Base-by-base conservation (phyloP, 1,140 invertebrate genomes). In the Pogonognathellus flavescens region DNA sequence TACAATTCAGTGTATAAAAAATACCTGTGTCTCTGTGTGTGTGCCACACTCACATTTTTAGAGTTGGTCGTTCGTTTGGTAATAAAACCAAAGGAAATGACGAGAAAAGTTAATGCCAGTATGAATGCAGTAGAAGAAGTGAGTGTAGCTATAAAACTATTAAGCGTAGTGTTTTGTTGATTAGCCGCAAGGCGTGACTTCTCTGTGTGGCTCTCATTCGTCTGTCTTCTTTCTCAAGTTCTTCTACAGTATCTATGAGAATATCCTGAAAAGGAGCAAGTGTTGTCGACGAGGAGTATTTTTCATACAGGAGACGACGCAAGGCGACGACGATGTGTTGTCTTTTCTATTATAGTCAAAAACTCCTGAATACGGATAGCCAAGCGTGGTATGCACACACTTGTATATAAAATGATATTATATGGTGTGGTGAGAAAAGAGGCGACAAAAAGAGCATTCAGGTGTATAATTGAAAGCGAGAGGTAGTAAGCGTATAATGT, bases 391-490 rank as follows among this genome's bases (percentile, higher is more conserved):
- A 41, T 41, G 31, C 31, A 41, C 31, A 41, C 1, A 41, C 31
- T 41, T 6, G 6, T 41, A 41, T 41, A 41, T 41, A 41, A 41
- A 1, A 41, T 41, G 16, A n/a, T 16, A 55, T 55, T 14, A 55
- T 55, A 10, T 55, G 53, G 14, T 66, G 25, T 20, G 62, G 62
- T 25, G 62, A 66, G 62, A 80, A 50, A 80, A 52, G 41, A 80
- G 41, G 72, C 41, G 50, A 80, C 72, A 80, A 20, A 59, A 59
- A 53, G 50, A 80, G 41, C 72, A 80, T 18, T 52, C 25, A 80
- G 72, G 72, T 80, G 72, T 53, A 80, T 80, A 80, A 80, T 80
- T 80, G 72, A 80, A 80, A 53, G 72, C 72, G 72, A 80, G 50
- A 80, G 72, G 72, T 80, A 80, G 72, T 53, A 9, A 80, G 72